Conservation (phyloP, 64 coral and sea anemone genomes). For the Platygyra sinensis region DNA sequence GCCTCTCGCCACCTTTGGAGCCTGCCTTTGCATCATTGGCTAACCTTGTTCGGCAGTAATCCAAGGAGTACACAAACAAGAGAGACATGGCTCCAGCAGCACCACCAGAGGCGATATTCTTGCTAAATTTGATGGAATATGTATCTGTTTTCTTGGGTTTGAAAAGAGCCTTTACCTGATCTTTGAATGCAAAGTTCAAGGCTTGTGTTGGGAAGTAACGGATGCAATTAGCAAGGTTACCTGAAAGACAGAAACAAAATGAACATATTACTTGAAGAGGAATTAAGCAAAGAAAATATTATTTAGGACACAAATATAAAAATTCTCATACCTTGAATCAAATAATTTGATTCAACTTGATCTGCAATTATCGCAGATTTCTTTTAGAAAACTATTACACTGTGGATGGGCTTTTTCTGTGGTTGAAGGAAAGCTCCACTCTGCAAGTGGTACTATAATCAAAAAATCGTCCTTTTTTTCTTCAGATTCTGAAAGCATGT, state of each 20-base stretch:
- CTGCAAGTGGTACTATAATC: too few species aligned
- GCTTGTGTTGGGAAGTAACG: slow-evolving; percentile 98
- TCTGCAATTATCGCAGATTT: too few species aligned
- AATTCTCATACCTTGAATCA: too few species aligned
- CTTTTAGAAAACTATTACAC: too few species aligned
- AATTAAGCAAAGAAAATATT: not conserved
- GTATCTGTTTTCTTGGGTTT: slow-evolving; percentile 89
- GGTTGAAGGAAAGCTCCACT: too few species aligned
- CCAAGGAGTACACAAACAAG: slow-evolving; percentile 92
- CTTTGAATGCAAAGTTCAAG: slow-evolving; percentile 99
- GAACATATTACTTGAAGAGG: not conserved
- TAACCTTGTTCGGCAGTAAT: slow-evolving; percentile 97
- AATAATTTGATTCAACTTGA: too few species aligned
- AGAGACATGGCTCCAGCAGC: slow-evolving; percentile 98
- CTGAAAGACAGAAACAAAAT: slow-evolving; percentile 34
- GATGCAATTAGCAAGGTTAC: slow-evolving; percentile 98
- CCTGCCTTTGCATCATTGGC: slow-evolving; percentile 95
- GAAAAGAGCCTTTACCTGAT: slow-evolving; percentile 92
- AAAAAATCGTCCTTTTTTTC: too few species aligned
- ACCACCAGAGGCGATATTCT: slow-evolving; percentile 95
- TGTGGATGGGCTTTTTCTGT: too few species aligned
- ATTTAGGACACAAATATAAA: not conserved
- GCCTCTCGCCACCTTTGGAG: slow-evolving; percentile 86
- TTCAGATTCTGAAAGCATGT: too few species aligned
- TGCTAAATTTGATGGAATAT: slow-evolving; percentile 72